Evolutionary conservation across 2,888 invertebrate species (phyloP), one percentile per base, ranked within the genome.

Genomic region (Clitarchus hookeri): DNA sequence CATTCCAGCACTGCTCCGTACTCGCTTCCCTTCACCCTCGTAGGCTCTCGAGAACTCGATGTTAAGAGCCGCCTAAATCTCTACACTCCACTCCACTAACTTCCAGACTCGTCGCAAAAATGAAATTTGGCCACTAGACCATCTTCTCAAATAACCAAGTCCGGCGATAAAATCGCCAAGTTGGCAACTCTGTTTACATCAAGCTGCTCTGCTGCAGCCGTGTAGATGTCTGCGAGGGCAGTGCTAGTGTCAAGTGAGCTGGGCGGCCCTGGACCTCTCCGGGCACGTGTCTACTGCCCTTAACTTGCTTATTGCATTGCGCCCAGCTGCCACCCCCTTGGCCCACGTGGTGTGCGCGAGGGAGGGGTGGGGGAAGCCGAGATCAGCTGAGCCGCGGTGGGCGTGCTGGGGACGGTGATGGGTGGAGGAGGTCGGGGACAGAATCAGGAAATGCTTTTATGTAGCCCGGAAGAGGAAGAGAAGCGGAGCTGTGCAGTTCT

Each of bases 381-480:
- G 85, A 79, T 79, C 82, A 82, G 82, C 82, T 82, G 13, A n/a
- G 36, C 82, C 25, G 54, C 44, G 11, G 44, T 16, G 36, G 77
- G 84, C 23, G 84, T 26, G 54, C 19, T 44, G n/a, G 54, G 54
- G 48, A 36, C 23, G 36, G 77, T 77, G 36, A 48, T 25, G 54
- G 44, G 84, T 25, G 54, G 54, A 53, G 44, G 77, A 27, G 26
- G 25, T 44, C 27, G 44, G 27, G n/a, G 85, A 44, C 36, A 65
- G 85, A 82, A 85, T 83, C 85, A 85, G 85, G 83, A 85, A 85
- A 85, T 82, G 85, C 85, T 85, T 85, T 85, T 85, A 85, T 83
- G 85, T 85, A 85, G 85, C 8, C n/a, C 65, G 65, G 83, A n/a
- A 83, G 85, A 85, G 82, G 82, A 36, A 82, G 36, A 82, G 82